Base-by-base conservation (phyloP, 2,888 invertebrate genomes). In the Luffia ferchaultella region DNA sequence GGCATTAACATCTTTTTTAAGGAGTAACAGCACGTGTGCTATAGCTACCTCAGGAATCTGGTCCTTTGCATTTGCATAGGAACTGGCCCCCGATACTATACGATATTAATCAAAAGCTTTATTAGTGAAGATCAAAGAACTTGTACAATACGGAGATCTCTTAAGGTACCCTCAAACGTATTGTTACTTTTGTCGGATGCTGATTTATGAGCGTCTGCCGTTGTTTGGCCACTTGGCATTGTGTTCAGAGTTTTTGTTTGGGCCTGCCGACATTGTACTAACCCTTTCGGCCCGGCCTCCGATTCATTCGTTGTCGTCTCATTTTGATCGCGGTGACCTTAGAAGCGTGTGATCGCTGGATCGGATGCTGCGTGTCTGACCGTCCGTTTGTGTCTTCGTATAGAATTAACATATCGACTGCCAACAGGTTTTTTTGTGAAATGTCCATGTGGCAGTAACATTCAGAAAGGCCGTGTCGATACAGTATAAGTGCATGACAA, bases 51-150 rank as follows among this genome's bases (percentile, higher is more conserved):
- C 45, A 5, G 63, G 69, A 70, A 67, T 50, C 73, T 72, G 74
- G 68, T 64, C 67, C 66, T 67, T 67, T 75, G 73, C 82, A 83
- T 83, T 83, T 82, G 83, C 83, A 82, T 83, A 80, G 76, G 75
- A 70, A 76, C 79, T 73, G 79, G 82, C 80, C 75, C 71, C n/a
- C 20, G 20, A 69, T 62, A 71, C 74, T 72, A 82, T 83, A 77
- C 80, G 83, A 82, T 83, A 82, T 82, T 83, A 82, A 83, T 83
- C 83, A 83, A 82, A 80, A 78, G 82, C 82, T 83, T 83, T 83
- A 83, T 83, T 82, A 82, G 79, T 78, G 80, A 82, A 82, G 78
- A 82, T 83, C 82, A 83, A 82, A 83, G 83, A 76, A 73, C 76
- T 72, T 67, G 70, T 73, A 83, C 82, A 83, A 83, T 77, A 67